Conservation (phyloP, 2,888 invertebrate genomes). For the Elmis aenea region DNA sequence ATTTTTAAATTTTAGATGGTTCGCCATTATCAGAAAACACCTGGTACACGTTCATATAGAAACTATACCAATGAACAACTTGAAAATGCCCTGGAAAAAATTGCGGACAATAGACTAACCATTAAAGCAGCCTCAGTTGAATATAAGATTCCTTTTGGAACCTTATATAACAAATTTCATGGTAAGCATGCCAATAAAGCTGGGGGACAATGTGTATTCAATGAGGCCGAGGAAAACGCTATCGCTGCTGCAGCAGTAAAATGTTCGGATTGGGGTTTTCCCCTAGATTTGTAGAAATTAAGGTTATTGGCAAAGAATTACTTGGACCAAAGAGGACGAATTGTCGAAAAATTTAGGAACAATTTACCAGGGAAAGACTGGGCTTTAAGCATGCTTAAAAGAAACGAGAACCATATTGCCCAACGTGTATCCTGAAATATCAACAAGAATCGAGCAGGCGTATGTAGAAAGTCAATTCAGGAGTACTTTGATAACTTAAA, state of each 20-base stretch:
- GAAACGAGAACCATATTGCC: too few relatives aligned
- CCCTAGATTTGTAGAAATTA: conserved; percentile 22
- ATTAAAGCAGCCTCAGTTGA: neutral
- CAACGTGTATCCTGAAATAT: too few relatives aligned
- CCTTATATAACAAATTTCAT: conserved; percentile 2
- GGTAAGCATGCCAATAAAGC: conserved; percentile 3
- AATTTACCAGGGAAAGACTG: conserved; percentile 25
- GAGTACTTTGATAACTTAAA: conserved; percentile 7
- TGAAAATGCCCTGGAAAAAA: conserved; percentile 11
- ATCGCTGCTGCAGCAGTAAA: too few relatives aligned
- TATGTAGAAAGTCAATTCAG: neutral
- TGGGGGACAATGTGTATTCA: conserved; percentile 13
- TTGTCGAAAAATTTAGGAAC: conserved; percentile 20
- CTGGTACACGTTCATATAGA: too few relatives aligned
- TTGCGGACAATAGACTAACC: conserved; percentile 3
- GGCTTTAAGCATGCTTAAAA: conserved; percentile 20
- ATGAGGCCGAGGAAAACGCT: conserved; percentile 11
- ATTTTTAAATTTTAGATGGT: too few relatives aligned
- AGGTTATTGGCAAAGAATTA: conserved; percentile 25
- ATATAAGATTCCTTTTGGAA: conserved; percentile 4
- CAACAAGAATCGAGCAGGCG: too few relatives aligned
- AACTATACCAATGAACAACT: too few relatives aligned
- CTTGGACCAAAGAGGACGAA: conserved; percentile 23
- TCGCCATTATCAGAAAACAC: too few relatives aligned
- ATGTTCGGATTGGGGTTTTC: conserved; percentile 25